Evolutionary conservation across 2,888 invertebrate species (phyloP), one percentile per base, ranked within the genome.

Genomic region (Halictus ligatus): DNA sequence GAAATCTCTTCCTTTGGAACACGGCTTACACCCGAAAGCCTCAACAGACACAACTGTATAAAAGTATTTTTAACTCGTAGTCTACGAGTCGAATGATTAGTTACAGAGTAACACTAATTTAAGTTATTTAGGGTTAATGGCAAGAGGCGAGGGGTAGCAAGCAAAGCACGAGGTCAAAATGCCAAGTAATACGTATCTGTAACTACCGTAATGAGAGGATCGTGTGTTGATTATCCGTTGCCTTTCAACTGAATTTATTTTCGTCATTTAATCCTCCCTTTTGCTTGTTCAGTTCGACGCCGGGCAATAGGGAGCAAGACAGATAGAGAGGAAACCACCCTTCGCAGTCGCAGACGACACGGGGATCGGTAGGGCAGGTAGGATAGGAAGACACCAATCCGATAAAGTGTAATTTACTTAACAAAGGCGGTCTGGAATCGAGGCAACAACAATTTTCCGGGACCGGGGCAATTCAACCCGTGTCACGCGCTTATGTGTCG

Each of bases 331-430:
- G 8, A n/a, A 54, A n/a, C 54, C 54, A 54, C 54, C 25, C 25
- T 60, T 60, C 15, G 25, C 6, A 29, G 60, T 25, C 15, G 67
- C 18, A 13, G 67, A 29, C 67, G 35, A 29, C 25, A 60, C 13
- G 60, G 67, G 18, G 67, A 54, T 54, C 54, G 67, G 35, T 18
- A 29, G 35, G 35, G 8, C 6, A 46, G 58, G 29, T 60, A n/a
- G 25, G 10, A 25, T 25, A 60, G 40, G 12, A 50, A 29, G 46
- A 35, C 74, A 29, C 48, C n/a, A 48, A 69, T 75, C 75, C 60
- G 29, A 83, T 75, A 78, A 75, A 83, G 74, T 35, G 75, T 72
- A 78, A 84, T 78, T 78, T 78, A 64, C 83, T n/a, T 71, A 40
- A 35, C 69, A 50, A 64, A 69, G 82, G 21, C 43, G 75, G 58